Base-by-base conservation (phyloP, 2,888 invertebrate species). In the Ormyrus thymus region DNA sequence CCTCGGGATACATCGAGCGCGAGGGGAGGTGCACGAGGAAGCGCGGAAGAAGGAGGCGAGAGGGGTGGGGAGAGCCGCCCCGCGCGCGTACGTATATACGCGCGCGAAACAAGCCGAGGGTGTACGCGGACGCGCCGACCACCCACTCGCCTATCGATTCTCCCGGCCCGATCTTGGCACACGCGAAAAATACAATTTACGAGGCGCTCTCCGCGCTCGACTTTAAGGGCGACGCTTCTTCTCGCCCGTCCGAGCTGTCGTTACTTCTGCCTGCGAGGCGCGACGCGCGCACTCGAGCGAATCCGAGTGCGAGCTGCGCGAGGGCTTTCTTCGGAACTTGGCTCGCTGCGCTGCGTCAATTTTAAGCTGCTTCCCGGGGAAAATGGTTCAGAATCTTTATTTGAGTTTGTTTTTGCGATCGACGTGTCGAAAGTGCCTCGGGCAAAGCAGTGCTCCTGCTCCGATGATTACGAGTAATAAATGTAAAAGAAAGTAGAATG, bases 21-120 rank as follows among this genome's bases (percentile, higher is more conserved):
- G 13, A 61, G 59, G 51, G 66, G 84, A 83, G 83, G 84, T 84
- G 84, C 83, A 85, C 15, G 70, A n/a, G 9, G 29, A 50, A 70
- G 70, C 13, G 51, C 46, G 59, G 68, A 61, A 9, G 15, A 58
- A 48, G 65, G 56, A 43, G 46, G 50, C 43, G 56, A 59, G 29
- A 58, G 55, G 1, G 46, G 51, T 7, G 50, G 46, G 65, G 61
- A 56, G 43, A 45, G 5, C 7, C 15, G 15, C 48, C 6, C 10
- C 15, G 15, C 10, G 11, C 11, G 15, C 53, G 45, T 51, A 13
- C 11, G 55, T 56, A 73, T 73, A 62, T 56, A 10, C 48, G 48
- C 29, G 58, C 11, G 55, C 88, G 87, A 86, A 88, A 89, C 88
- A 87, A 88, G 86, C 87, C 88, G 87, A 87, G 86, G 86, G n/a